Evolutionary conservation across 2,888 invertebrate genomes (phyloP), one percentile per base, ranked within the genome.

Genomic region (Nomada ruficornis): DNA sequence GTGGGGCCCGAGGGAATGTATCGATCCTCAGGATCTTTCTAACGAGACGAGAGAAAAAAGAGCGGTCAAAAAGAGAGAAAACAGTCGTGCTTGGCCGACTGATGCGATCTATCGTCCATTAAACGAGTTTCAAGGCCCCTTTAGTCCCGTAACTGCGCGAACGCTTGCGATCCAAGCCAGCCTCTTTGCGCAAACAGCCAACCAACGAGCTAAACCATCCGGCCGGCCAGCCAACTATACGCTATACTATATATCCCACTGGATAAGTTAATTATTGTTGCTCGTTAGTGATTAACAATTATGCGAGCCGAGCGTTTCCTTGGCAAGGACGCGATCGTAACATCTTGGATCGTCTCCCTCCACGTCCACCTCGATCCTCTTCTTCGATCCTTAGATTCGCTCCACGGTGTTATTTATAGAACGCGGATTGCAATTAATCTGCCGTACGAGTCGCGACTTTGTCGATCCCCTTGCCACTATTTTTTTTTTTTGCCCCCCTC

Each of bases 261-360:
- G 89, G 89, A 91, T 91, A 91, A 91, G 90, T 92, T 91, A 90
- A 92, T 92, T 92, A 92, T 91, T 90, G 86, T 90, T 88, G 88
- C 87, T 89, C 86, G 91, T 91, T 91, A 91, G 89, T 86, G 89
- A 91, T 91, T 92, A 91, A 90, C 90, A 91, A 92, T 91, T 90
- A 91, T 89, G 86, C 89, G 89, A 90, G 86, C 84, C 88, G 87
- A 90, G 82, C 89, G 90, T 90, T 89, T 89, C 90, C 90, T 91
- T 91, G 90, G 90, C 91, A 91, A 91, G 91, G 92, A 90, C 91
- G 90, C 84, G 77, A 36, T 62, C 75, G 50, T 77, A 67, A 70
- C 78, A 79, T 75, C 74, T 73, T 79, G 77, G 81, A 82, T 84
- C 81, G 80, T 77, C 70, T 84, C 15, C 47, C 47, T 3, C 47